Evolutionary conservation across 2,888 invertebrate genomes (phyloP), one percentile per base, ranked within the genome.

Genomic region (Metallyticus violacea): DNA sequence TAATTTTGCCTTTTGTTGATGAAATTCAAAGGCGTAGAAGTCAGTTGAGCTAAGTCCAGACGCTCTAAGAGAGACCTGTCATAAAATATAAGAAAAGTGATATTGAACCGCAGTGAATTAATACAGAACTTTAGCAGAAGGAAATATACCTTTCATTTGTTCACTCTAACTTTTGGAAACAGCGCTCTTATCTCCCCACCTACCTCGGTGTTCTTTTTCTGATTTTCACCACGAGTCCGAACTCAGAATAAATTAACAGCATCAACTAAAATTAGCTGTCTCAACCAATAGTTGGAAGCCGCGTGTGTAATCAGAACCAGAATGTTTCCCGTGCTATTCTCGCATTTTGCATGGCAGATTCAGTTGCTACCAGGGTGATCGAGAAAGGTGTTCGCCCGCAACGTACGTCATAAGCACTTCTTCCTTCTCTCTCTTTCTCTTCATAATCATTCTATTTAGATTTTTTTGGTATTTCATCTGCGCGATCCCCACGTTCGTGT

Each of bases 381-480:
- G 15, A 4, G 40, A 22, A 62, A 62, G 40, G 40, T 62, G 40
- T 62, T 62, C 40, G n/a, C n/a, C n/a, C n/a, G n/a, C n/a, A n/a
- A n/a, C n/a, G n/a, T n/a, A 62, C 40, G 40, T 62, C 40, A 62
- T 15, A 22, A 62, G 15, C 40, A 62, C n/a, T 62, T 26, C 30
- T 79, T 15, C 62, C 30, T 22, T 40, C 25, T 77, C 27, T 26
- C 25, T 78, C 40, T 28, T 26, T 27, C 81, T 82, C 86, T 82
- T 82, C 86, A 86, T 86, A 86, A 86, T 86, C 86, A 86, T 86
- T 83, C 83, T 40, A 76, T 83, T 83, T 40, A 76, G 83, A 83
- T 83, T 83, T 83, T 83, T 62, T 27, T n/a, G n/a, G n/a, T n/a
- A n/a, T n/a, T n/a, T n/a, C n/a, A n/a, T n/a, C n/a, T n/a, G n/a